Evolutionary conservation across 2,888 invertebrate species (phyloP), one percentile per base, ranked within the genome.

Genomic region (Drosophila koepferae): DNA sequence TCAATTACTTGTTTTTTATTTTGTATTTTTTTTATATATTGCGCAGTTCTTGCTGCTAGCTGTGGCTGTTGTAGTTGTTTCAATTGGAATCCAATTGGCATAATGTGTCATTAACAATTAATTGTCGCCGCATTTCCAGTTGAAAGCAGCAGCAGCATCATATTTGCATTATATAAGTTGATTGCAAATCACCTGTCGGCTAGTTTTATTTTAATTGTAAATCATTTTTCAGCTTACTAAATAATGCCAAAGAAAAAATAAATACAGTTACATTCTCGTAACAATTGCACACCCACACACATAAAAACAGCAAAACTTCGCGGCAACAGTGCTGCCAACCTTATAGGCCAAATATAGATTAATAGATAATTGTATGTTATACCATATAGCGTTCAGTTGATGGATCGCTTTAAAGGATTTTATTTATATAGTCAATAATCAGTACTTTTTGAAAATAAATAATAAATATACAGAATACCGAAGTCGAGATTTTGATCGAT

Each of bases 1-100:
- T 65, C 59, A 64, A 76, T 64, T 62, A 60, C 63, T 66, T 55
- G 59, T 62, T 69, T 74, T 28, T 62, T 7, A 23, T 23, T 23
- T 23, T 23, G 23, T 23, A 20, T 2, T 23, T 23, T 23, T 49
- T 59, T 60, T 40, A 36, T n/a, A 1, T 20, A 40, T 20, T 68
- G 76, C 67, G 67, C 72, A 72, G 56, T 68, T 55, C 4, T 64
- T 64, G 40, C 20, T 31, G 38, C n/a, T 38, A 60, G 20, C 41
- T 68, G 28, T 38, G 60, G 28, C 41, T 68, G 28, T 23, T 0
- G 16, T 7, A 0, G 48, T 9, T 28, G 28, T 65, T 31, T 9
- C 46, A 48, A 34, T 72, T 38, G 51, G 38, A 62, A 72, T 64
- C 8, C 60, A 67, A 54, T 75, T 62, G 46, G 28, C 48, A 61